phyloP scores from a whole-genome alignment of 2,888 invertebrate species.

The Dysmachus trigonus region DNA sequence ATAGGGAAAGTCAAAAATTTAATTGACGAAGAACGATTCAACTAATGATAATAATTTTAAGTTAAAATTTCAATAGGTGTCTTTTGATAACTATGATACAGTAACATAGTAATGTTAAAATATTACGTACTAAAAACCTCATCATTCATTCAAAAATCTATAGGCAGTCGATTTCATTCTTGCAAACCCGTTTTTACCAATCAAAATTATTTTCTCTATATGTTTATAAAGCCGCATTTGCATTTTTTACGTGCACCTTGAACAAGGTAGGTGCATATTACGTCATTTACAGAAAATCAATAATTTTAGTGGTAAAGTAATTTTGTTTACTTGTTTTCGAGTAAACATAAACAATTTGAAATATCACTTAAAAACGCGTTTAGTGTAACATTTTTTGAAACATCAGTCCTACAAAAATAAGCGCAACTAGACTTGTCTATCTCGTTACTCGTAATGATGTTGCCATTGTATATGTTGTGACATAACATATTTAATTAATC shows the following conservation, averaged over 20 bases:
- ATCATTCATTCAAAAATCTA: neutral
- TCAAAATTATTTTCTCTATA: neutral
- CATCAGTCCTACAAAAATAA: neutral
- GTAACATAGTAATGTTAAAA: too few species aligned
- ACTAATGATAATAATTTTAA: too few species aligned
- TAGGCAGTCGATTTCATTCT: neutral
- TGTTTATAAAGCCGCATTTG: neutral
- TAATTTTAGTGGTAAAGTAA: neutral
- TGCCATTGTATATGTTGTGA: neutral
- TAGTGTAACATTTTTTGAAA: neutral
- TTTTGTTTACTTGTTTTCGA: neutral
- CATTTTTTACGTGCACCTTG: neutral
- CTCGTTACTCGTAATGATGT: neutral
- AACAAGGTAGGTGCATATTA: neutral
- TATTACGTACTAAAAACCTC: too few species aligned
- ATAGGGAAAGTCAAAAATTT: too few species aligned
- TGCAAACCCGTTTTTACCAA: neutral
- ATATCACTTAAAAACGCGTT: neutral
- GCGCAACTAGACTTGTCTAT: neutral
- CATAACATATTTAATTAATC: neutral
- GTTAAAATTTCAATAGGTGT: too few species aligned
- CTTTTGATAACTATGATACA: too few species aligned
- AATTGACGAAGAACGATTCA: too few species aligned
- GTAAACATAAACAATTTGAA: neutral
- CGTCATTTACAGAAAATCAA: neutral